phyloP scores from a whole-genome alignment of 2,797 vertebrate genomes.

The Sebastes trivittatus region DNA sequence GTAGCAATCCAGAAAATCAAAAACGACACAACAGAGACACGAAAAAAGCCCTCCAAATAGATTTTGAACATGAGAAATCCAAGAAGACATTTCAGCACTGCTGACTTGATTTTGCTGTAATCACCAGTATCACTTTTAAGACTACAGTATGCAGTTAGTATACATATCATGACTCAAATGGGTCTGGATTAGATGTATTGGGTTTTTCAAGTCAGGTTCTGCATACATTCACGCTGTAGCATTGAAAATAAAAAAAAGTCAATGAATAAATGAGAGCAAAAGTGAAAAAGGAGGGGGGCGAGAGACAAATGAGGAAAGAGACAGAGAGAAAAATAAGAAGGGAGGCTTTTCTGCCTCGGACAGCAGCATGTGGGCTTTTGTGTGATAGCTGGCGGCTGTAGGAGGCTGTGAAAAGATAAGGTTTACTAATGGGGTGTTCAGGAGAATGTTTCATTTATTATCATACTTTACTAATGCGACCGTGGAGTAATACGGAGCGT shows the following conservation, averaged over 20 bases:
- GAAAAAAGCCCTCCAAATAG: background rate
- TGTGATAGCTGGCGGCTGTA: slow-evolving; percentile 60
- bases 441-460: slow-evolving; percentile 68
- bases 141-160: background rate
- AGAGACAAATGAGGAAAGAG: slow-evolving; percentile 35
- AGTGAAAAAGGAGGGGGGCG: slow-evolving; percentile 14
- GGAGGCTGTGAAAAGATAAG: slow-evolving; percentile 73
- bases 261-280: slow-evolving; percentile 40
- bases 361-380: slow-evolving; percentile 59
- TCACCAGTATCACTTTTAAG: background rate
- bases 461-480: slow-evolving; percentile 65
- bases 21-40: background rate
- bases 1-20: background rate
- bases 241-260: slow-evolving; percentile 22
- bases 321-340: slow-evolving; percentile 40
- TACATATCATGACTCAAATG: background rate
- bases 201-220: background rate
- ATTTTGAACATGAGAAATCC: background rate
- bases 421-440: slow-evolving; percentile 77
- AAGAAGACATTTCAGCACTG: background rate
- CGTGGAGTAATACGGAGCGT: slow-evolving; percentile 42
- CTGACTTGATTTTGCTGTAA: background rate
- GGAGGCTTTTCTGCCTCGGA: slow-evolving; percentile 37
- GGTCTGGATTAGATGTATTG: background rate
- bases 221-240: background rate